These are phyloP conservation scores for Urocitellus parryii DNA, from an alignment of 2,113 vertebrate species.

Conservation along the genomic window DNA sequence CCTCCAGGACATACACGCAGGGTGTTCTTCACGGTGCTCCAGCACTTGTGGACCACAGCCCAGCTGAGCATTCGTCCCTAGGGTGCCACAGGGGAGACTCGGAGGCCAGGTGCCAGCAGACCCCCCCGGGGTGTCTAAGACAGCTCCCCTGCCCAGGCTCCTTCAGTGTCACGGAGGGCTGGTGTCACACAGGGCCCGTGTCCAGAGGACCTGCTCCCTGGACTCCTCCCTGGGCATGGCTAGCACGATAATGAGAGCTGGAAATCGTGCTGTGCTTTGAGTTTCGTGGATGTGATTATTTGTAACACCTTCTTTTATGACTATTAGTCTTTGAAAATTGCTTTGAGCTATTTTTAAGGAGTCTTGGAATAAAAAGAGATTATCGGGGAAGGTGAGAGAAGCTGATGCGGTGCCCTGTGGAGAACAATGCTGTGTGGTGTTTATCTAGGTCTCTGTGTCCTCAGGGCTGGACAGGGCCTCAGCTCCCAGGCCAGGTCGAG, in stretches of 20 bases:
- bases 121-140: background rate
- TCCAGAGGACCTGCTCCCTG: too few relatives aligned
- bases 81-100: background rate
- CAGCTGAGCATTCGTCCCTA: background rate
- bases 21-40: background rate
- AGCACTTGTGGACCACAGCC: background rate
- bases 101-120: background rate
- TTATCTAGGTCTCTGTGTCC: background rate
- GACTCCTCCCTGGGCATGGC: background rate
- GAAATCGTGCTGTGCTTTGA: background rate
- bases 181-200: too few relatives aligned
- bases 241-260: background rate
- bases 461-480: background rate
- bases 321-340: slow-evolving; percentile 58
- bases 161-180: background rate
- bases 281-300: background rate
- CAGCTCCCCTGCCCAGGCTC: accelerated
- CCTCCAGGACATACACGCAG: background rate
- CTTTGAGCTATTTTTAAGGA: slow-evolving; percentile 67
- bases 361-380: slow-evolving; percentile 14
- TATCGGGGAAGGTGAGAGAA: background rate
- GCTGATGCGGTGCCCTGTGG: background rate
- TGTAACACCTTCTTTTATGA: slow-evolving; percentile 40
- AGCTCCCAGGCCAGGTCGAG: background rate
- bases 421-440: background rate